A percentile compares a stretch with the other conserved stretches of the same genome.
These are phyloP conservation scores for Peromyscus aztecus DNA, from an alignment of 2,797 vertebrate genomes.

Conservation along the genomic window DNA sequence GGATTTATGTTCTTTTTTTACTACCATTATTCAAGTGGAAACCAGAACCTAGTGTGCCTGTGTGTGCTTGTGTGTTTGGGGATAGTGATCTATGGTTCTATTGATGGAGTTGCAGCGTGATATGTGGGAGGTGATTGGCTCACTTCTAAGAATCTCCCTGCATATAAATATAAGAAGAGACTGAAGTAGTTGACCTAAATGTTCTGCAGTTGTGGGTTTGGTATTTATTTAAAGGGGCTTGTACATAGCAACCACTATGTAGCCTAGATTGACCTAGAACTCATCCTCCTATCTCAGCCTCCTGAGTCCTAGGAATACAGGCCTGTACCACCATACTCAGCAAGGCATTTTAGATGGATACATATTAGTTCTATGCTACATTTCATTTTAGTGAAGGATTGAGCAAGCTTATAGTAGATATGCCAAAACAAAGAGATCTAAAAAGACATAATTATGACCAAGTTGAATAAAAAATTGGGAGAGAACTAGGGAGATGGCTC, in stretches of 20 bases:
- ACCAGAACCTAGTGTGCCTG: too few species aligned
- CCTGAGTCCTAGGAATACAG: neutral
- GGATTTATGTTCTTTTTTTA: too few species aligned
- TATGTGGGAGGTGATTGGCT: neutral
- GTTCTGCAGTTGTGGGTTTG: neutral
- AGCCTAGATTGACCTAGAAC: neutral
- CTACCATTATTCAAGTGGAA: too few species aligned
- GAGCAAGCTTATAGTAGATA: neutral
- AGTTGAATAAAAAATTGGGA: neutral
- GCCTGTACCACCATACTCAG: neutral
- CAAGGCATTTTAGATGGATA: neutral
- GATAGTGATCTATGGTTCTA: neutral
- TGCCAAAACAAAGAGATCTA: neutral
- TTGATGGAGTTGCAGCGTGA: neutral
- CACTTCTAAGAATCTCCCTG: neutral
- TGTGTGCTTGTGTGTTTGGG: too few species aligned
- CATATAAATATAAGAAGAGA: neutral
- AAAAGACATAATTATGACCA: conserved; percentile 7
- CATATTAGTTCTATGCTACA: neutral
- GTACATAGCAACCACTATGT: neutral
- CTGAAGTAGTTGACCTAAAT: neutral
- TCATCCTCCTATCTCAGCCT: neutral
- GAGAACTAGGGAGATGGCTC: neutral
- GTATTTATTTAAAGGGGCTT: neutral
- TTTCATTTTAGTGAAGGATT: conserved; percentile 17